Percentiles rank a stretch among this genome's conserved stretches.
These are phyloP conservation scores for Pocota personata DNA, from an alignment of 2,888 invertebrate genomes.

Conservation along the genomic window DNA sequence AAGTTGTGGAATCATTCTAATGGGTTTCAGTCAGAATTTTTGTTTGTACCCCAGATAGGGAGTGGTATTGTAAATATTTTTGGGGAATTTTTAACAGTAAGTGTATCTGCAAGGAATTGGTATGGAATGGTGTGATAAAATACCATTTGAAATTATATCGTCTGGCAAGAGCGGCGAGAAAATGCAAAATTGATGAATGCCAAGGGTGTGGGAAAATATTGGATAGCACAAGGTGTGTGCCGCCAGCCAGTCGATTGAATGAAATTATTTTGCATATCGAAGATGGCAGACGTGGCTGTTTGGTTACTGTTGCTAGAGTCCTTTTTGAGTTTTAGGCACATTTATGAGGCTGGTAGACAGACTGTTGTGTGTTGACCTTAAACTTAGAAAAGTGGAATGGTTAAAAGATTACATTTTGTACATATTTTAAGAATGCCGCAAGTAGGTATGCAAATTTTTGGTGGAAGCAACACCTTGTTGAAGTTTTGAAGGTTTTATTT, in stretches of 20 bases:
- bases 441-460: background rate
- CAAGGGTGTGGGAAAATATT: slow-evolving; percentile 27
- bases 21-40: background rate
- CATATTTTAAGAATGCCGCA: background rate
- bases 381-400: background rate
- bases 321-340: background rate
- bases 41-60: background rate
- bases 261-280: slow-evolving; percentile 13
- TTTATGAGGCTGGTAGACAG: background rate
- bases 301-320: background rate
- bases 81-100: background rate
- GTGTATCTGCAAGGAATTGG: background rate
- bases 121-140: slow-evolving; percentile 36
- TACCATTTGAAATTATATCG: slow-evolving; percentile 3
- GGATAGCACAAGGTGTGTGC: slow-evolving; percentile 15
- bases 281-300: background rate
- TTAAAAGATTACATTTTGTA: background rate
- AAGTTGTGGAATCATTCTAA: background rate
- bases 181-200: slow-evolving; percentile 26
- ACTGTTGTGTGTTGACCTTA: background rate
- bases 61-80: slow-evolving; percentile 7
- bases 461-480: background rate
- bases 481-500: background rate
- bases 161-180: background rate
- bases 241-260: background rate